A percentile compares a stretch with the other conserved stretches of the same genome.
These are phyloP conservation scores for Pogonus chalceus DNA, from an alignment of 1,140 invertebrate species.

Conservation along the genomic window DNA sequence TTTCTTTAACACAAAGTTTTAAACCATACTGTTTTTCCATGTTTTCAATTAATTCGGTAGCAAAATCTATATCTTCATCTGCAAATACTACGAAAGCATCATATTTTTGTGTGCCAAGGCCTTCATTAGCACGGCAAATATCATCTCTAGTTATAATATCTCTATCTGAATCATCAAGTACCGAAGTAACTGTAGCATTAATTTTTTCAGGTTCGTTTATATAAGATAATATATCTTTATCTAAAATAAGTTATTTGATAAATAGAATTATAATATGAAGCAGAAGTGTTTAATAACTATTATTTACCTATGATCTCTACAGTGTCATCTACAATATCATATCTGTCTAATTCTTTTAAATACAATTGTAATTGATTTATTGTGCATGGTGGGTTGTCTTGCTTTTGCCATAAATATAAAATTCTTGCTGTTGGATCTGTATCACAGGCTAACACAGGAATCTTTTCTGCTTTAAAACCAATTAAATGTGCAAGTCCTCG, in stretches of 20 bases:
- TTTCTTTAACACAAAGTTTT: conserved; percentile 56
- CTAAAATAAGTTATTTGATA: conserved; percentile 17
- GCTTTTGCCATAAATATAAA: conserved; percentile 39
- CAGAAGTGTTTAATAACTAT: background rate
- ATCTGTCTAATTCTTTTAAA: conserved; percentile 51
- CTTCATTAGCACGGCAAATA: conserved; percentile 37
- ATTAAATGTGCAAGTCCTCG: conserved; percentile 49
- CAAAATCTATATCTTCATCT: conserved; percentile 57
- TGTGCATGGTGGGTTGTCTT: conserved; percentile 32
- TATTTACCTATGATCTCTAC: conserved; percentile 42
- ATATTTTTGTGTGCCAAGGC: conserved; percentile 45
- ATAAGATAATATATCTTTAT: conserved; percentile 22
- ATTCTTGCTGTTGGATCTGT: conserved; percentile 43
- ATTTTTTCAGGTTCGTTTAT: conserved; percentile 21
- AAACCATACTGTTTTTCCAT: conserved; percentile 50
- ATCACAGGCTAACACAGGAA: conserved; percentile 36
- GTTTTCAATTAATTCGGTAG: conserved; percentile 45
- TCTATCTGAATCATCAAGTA: conserved; percentile 17
- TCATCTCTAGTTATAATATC: conserved; percentile 39
- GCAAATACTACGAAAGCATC: conserved; percentile 62
- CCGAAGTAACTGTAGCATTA: background rate
- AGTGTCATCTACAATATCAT: conserved; percentile 53
- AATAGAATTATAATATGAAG: conserved; percentile 3
- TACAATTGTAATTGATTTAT: conserved; percentile 40
- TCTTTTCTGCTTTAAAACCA: conserved; percentile 37